Percentiles rank a stretch among this genome's conserved stretches.
Evolutionary conservation across 2,797 vertebrate genomes (phyloP).

Genomic region (Spheniscus humboldti): DNA sequence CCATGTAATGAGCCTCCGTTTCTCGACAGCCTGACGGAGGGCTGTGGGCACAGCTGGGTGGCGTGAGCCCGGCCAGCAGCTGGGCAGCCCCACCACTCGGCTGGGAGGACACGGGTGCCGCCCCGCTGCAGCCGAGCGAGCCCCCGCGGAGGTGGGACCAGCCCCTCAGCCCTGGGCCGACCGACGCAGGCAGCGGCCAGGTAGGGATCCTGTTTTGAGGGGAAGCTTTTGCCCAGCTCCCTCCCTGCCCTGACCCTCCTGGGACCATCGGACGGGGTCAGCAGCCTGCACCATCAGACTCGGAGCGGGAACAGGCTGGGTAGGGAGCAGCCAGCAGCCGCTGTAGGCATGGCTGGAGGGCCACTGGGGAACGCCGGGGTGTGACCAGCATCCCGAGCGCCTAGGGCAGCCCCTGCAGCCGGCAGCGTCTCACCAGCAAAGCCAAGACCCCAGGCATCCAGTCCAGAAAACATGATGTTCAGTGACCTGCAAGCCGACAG

Average conservation of each 20-base stretch:
- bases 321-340: not conserved
- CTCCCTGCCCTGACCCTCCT: not conserved
- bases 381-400: not conserved
- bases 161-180: slow-evolving; percentile 40
- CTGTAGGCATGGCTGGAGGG: not conserved
- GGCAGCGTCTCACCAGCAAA: not conserved
- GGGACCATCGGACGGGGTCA: not conserved
- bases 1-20: slow-evolving; percentile 41
- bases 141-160: slow-evolving; percentile 20
- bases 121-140: not conserved
- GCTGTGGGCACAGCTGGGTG: slow-evolving; percentile 52
- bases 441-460: not conserved
- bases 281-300: fast-evolving
- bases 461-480: fast-evolving
- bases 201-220: slow-evolving; percentile 39
- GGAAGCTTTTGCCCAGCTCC: not conserved
- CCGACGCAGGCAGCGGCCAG: slow-evolving; percentile 40
- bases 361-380: not conserved
- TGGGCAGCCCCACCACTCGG: slow-evolving; percentile 25
- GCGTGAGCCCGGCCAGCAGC: slow-evolving; percentile 27
- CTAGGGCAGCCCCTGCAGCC: not conserved
- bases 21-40: slow-evolving; percentile 46
- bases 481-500: fast-evolving
- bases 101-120: slow-evolving; percentile 36
- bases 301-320: not conserved